phyloP scores from a whole-genome alignment of 2,888 invertebrate genomes.

The Omphaloscelis lunosa region DNA sequence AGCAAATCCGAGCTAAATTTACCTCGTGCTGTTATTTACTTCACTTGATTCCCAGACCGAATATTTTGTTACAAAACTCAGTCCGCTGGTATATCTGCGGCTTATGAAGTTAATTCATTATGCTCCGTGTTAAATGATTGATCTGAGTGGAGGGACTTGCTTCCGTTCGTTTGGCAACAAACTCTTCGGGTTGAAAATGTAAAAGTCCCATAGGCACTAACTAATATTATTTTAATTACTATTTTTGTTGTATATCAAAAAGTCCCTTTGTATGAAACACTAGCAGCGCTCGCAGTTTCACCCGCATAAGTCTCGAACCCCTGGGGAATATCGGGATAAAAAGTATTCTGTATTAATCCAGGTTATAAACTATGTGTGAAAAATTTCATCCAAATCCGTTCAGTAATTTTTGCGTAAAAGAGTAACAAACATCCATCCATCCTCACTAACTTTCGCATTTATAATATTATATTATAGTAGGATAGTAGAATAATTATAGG shows the following conservation, averaged over 20 bases:
- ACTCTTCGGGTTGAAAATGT: constrained; percentile 12
- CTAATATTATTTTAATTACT: neutral
- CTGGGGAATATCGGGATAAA: too few relatives aligned
- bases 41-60: neutral
- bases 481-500: neutral
- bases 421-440: too few relatives aligned
- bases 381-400: too few relatives aligned
- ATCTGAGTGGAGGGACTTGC: constrained; percentile 36
- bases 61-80: constrained; percentile 32
- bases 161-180: constrained; percentile 21
- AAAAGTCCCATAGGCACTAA: neutral
- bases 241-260: neutral
- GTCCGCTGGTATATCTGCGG: constrained; percentile 6
- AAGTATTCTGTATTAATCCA: too few relatives aligned
- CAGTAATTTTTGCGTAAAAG: too few relatives aligned
- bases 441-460: too few relatives aligned
- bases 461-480: too few relatives aligned
- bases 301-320: too few relatives aligned
- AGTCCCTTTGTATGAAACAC: neutral
- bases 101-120: constrained; percentile 42
- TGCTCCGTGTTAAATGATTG: constrained; percentile 41
- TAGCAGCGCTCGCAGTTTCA: too few relatives aligned
- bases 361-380: too few relatives aligned
- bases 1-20: neutral
- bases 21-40: neutral